Evolutionary conservation across 2,797 vertebrate genomes (phyloP).

Genomic region (Cirrhinus molitorella): DNA sequence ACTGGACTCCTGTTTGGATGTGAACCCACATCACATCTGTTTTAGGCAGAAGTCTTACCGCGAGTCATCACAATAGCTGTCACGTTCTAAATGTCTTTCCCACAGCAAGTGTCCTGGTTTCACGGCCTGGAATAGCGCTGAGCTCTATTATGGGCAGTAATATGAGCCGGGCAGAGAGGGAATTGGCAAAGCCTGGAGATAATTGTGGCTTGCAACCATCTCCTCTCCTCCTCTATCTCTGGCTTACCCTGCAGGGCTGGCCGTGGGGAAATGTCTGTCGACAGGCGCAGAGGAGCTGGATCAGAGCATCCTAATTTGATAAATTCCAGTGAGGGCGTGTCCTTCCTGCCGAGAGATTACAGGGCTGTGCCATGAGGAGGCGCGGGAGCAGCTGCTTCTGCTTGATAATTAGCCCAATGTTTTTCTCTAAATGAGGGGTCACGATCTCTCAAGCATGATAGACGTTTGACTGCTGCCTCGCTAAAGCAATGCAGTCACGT

Average conservation of each 20-base stretch:
- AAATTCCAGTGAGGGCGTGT: conserved; percentile 58
- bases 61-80: conserved; percentile 6
- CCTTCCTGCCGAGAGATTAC: conserved; percentile 50
- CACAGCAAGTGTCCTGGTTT: conserved; percentile 81
- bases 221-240: conserved; percentile 6
- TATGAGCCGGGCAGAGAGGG: conserved; percentile 79
- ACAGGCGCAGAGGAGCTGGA: conserved; percentile 36
- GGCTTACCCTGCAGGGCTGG: conserved; percentile 5
- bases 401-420: conserved; percentile 5
- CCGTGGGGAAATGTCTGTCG: conserved; percentile 40
- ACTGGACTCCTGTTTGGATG: neutral
- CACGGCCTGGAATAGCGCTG: conserved; percentile 80
- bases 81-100: conserved; percentile 74
- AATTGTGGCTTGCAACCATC: conserved; percentile 68
- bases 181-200: conserved; percentile 74
- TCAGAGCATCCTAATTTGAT: conserved; percentile 67
- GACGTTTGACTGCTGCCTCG: neutral
- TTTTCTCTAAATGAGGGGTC: conserved; percentile 21
- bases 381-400: conserved; percentile 3
- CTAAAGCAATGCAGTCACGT: neutral
- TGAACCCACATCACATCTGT: neutral
- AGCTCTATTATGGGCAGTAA: conserved; percentile 76
- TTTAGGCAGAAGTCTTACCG: conserved; percentile 19
- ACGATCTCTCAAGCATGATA: neutral
- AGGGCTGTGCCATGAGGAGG: conserved; percentile 48